Evolutionary conservation across 2,888 invertebrate species (phyloP).

Genomic region (Drosophila neotestacea): DNA sequence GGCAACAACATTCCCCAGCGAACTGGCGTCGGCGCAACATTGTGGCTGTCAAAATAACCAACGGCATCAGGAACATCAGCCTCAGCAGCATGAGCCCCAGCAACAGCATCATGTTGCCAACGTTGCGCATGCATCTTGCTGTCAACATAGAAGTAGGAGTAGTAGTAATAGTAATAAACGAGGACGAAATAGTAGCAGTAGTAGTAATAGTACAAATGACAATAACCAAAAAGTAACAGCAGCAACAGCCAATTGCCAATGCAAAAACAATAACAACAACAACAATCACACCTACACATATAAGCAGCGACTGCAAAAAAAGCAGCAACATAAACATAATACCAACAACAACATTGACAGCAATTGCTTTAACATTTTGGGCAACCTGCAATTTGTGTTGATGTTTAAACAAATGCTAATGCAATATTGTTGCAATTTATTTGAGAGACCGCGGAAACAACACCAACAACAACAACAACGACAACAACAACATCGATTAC

Average conservation of each 20-base stretch:
- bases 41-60: constrained; percentile 32
- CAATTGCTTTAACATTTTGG: constrained; percentile 54
- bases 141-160: constrained; percentile 10
- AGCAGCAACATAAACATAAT: constrained; percentile 17
- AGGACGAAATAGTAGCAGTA: constrained; percentile 13
- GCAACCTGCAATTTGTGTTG: constrained; percentile 61
- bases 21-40: constrained; percentile 31
- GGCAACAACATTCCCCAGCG: constrained; percentile 55
- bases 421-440: constrained; percentile 52
- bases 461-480: constrained; percentile 27
- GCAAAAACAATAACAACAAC: constrained; percentile 18
- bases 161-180: constrained; percentile 11
- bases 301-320: constrained; percentile 27
- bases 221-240: constrained; percentile 63
- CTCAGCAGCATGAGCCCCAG: constrained; percentile 18
- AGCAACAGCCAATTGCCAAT: constrained; percentile 37
- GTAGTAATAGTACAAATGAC: constrained; percentile 67
- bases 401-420: constrained; percentile 46
- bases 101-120: constrained; percentile 26
- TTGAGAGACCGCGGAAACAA: constrained; percentile 46
- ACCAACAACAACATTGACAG: constrained; percentile 28
- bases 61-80: constrained; percentile 16
- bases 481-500: constrained; percentile 19
- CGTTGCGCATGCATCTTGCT: constrained; percentile 35
- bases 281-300: constrained; percentile 17